phyloP scores from a whole-genome alignment of 1,140 invertebrate species.

The Sitobion miscanthi region DNA sequence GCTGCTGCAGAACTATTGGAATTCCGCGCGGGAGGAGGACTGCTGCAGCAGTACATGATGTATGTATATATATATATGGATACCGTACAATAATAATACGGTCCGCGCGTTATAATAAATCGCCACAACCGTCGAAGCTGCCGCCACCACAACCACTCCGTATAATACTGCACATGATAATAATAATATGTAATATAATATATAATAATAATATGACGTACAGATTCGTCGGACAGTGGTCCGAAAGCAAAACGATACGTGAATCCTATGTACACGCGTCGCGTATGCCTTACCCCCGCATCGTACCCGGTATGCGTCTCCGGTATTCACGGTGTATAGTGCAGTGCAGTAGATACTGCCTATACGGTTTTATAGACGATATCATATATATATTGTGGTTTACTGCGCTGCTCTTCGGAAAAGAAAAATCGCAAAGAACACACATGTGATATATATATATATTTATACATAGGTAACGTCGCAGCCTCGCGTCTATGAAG shows the following conservation, averaged over 20 bases:
- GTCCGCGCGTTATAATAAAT: constrained; percentile 11
- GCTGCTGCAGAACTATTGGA: neutral
- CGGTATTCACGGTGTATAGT: neutral
- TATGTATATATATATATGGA: neutral
- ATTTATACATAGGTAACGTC: neutral
- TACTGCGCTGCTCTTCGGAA: neutral
- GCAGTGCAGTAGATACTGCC: neutral
- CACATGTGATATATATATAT: neutral
- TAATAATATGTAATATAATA: too few species aligned
- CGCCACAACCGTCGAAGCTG: neutral
- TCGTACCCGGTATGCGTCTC: neutral
- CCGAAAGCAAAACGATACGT: neutral
- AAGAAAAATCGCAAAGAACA: neutral
- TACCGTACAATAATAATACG: neutral
- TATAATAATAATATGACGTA: neutral
- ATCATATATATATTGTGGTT: too few species aligned
- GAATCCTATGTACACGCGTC: neutral
- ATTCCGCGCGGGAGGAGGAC: neutral
- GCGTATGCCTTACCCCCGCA: too few species aligned
- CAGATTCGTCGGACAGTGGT: neutral
- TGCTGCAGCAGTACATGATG: neutral
- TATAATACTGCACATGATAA: neutral
- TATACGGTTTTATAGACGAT: too few species aligned
- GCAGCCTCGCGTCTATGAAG: neutral
- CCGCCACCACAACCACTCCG: neutral